Percentiles rank a stretch among this genome's conserved stretches.
These are phyloP conservation scores for Dicerorhinus sumatrensis DNA, from an alignment of 2,113 vertebrate genomes.

Conservation along the genomic window DNA sequence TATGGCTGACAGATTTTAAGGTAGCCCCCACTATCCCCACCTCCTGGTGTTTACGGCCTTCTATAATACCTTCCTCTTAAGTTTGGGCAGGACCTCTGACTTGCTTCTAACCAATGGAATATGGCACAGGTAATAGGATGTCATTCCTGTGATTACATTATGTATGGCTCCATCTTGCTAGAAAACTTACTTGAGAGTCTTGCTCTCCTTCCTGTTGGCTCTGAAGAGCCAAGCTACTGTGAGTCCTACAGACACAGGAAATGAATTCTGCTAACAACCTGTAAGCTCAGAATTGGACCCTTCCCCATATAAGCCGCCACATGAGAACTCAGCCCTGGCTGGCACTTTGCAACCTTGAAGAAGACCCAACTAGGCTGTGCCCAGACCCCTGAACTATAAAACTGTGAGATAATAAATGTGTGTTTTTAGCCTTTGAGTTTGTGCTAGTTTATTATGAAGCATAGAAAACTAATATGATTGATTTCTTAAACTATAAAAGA, in stretches of 20 bases:
- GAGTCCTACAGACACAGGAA: background rate
- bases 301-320: background rate
- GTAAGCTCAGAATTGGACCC: background rate
- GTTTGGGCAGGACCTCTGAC: background rate
- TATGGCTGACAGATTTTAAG: background rate
- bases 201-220: background rate
- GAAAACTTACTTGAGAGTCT: background rate
- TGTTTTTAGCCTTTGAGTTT: background rate
- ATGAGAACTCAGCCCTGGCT: background rate
- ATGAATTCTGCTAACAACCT: background rate
- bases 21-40: background rate
- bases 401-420: background rate
- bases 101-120: background rate
- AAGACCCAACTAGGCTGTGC: background rate
- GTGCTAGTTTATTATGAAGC: background rate
- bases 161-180: background rate
- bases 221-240: background rate
- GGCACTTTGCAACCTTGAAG: background rate
- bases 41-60: background rate
- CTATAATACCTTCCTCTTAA: background rate
- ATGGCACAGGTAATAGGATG: background rate
- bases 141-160: background rate
- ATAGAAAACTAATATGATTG: background rate
- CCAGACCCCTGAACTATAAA: background rate
- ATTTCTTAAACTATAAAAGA: background rate